Percentiles rank a stretch among this genome's conserved stretches.
Conservation (phyloP, 2,113 vertebrate genomes). For the Neolamprologus longior region DNA sequence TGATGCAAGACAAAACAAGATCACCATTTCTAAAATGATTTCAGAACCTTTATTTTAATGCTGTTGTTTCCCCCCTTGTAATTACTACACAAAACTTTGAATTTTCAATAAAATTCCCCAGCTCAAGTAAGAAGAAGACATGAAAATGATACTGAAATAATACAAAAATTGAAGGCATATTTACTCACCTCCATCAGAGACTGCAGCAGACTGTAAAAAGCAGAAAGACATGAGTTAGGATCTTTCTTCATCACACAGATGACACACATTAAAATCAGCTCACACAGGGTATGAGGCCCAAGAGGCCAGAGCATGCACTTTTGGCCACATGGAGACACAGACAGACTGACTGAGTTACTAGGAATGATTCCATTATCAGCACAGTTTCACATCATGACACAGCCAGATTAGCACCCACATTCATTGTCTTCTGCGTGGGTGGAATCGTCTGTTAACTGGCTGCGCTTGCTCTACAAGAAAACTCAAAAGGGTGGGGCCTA, state of each 20-base stretch:
- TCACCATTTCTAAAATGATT: not conserved
- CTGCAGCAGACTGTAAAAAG: conserved; percentile 91
- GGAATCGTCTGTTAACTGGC: conserved; percentile 52
- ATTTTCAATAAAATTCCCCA: not conserved
- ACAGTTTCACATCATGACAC: conserved; percentile 24
- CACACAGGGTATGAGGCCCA: not conserved
- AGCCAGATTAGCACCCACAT: conserved; percentile 20
- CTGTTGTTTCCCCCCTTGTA: fast-evolving
- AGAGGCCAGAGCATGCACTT: conserved; percentile 8
- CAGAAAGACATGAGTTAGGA: conserved; percentile 84
- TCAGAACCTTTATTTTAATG: not conserved
- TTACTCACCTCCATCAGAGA: conserved; percentile 97
- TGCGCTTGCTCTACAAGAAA: conserved; percentile 58
- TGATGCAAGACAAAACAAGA: not conserved
- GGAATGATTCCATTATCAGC: not conserved
- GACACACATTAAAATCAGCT: conserved; percentile 4
- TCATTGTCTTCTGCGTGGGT: conserved; percentile 39
- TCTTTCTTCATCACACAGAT: conserved; percentile 40
- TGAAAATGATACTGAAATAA: not conserved
- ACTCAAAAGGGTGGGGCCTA: conserved; percentile 15
- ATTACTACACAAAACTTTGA: not conserved
- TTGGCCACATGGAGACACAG: not conserved
- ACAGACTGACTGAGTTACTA: not conserved
- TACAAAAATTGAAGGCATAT: not conserved
- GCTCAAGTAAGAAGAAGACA: not conserved